Conservation (phyloP, 2,888 invertebrate species). For the Ochropleura leucogaster region DNA sequence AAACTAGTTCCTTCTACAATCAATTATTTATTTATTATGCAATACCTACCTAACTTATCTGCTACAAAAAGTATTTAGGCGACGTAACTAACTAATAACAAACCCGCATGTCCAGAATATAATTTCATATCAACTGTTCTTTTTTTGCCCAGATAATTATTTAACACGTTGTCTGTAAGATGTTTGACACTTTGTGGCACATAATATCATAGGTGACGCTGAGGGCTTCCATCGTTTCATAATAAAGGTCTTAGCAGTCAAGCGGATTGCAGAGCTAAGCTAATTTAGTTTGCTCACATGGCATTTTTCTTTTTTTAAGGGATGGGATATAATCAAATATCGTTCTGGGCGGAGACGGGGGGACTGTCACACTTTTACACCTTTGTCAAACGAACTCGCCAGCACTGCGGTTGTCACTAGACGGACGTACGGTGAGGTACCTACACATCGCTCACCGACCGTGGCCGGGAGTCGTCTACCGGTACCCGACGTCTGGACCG, state of each 20-base stretch:
- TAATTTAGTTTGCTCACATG: too few relatives aligned
- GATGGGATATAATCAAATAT: too few relatives aligned
- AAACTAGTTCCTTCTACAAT: background rate
- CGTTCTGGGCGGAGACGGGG: too few relatives aligned
- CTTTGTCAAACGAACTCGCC: too few relatives aligned
- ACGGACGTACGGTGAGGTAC: too few relatives aligned
- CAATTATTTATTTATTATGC: constrained; percentile 6
- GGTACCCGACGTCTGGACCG: too few relatives aligned
- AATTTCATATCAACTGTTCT: constrained; percentile 9
- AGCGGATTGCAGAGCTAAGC: too few relatives aligned
- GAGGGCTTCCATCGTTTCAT: background rate
- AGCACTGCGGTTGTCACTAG: too few relatives aligned
- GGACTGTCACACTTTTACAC: too few relatives aligned
- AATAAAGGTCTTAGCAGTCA: background rate
- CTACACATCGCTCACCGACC: too few relatives aligned
- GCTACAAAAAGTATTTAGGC: background rate
- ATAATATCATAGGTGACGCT: background rate
- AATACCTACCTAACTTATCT: constrained; percentile 5
- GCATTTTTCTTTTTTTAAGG: too few relatives aligned
- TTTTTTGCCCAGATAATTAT: constrained; percentile 5
- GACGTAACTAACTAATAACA: constrained; percentile 4
- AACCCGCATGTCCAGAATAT: background rate
- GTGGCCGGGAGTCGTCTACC: too few relatives aligned
- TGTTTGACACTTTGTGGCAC: background rate
- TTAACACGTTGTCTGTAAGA: background rate